phyloP scores from a whole-genome alignment of 2,888 invertebrate genomes.

The Crossocerus cetratus region DNA sequence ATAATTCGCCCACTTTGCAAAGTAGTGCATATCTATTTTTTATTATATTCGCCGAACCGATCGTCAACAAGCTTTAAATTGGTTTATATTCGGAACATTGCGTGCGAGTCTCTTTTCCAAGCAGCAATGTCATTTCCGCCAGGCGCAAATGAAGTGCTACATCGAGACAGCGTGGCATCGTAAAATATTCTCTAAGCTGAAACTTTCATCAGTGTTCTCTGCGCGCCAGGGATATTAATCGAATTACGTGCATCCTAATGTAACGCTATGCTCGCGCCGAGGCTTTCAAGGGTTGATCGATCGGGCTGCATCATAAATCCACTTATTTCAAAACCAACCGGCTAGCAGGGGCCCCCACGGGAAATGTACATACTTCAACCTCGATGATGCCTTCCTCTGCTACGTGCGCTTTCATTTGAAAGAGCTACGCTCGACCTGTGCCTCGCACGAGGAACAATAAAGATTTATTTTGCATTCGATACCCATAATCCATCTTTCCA shows the following conservation, averaged over 20 bases:
- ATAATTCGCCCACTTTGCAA: no score
- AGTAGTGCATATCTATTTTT: no score
- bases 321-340: slow-evolving; percentile 39
- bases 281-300: slow-evolving; percentile 42
- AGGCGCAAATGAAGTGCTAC: no score
- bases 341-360: slow-evolving; percentile 10
- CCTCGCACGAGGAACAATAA: no score
- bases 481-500: no score
- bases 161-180: no score
- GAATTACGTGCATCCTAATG: slow-evolving; percentile 36
- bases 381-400: neutral
- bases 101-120: no score
- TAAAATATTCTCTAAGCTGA: slow-evolving; percentile 6
- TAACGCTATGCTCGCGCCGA: slow-evolving; percentile 13
- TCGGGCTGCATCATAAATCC: slow-evolving; percentile 30
- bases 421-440: neutral
- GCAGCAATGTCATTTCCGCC: no score
- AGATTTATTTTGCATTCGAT: no score
- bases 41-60: no score
- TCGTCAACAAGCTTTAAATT: no score
- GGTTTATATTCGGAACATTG: no score
- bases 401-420: slow-evolving; percentile 4
- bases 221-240: slow-evolving; percentile 33
- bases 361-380: slow-evolving; percentile 3
- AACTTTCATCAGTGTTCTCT: slow-evolving; percentile 36